Evolutionary conservation across 1,140 invertebrate species (phyloP), one percentile per base, ranked within the genome.

Genomic region (Anoplophora glabripennis): DNA sequence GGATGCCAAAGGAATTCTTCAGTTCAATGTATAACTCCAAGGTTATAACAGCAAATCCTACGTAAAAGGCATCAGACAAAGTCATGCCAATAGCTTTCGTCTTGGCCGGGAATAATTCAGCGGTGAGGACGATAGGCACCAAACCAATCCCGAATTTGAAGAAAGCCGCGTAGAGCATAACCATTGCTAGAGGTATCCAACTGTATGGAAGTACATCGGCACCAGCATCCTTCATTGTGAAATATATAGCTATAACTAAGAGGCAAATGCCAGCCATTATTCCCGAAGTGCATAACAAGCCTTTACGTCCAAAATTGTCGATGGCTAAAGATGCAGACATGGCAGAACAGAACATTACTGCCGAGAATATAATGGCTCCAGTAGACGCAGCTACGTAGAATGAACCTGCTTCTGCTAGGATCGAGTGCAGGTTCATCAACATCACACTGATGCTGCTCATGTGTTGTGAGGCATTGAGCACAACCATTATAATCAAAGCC

Each of bases 81-180:
- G 67, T 64, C 65, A 69, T 69, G 7, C 67, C 69, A 33, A 66
- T 59, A 9, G 69, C 82, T 66, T 84, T 80, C 1, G 82, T 82
- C 66, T 81, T 79, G 3, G 79, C 77, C 18, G 86, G 82, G 53
- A 87, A 85, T n/a, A 86, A 75, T 75, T 88, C 83, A 28, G 76
- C 80, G 66, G 87, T 83, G 61, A 89, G 77, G 4, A 89, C 78
- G 79, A 86, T 87, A 0, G 88, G 87, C 46, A 90, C 83, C 2
- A 88, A 49, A 60, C 67, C 62, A 28, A 64, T 52, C 18, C 70
- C 66, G 14, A 44, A 63, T 53, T 60, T 61, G 42, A 64, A 59
- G 37, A 57, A 55, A 8, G 57, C 53, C 33, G 53, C 58, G 37
- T 58, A 64, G 12, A 60, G 15, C 37, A 66, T 46, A n/a, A 66